phyloP scores from a whole-genome alignment of 2,888 invertebrate species.

The Euphydryas editha region DNA sequence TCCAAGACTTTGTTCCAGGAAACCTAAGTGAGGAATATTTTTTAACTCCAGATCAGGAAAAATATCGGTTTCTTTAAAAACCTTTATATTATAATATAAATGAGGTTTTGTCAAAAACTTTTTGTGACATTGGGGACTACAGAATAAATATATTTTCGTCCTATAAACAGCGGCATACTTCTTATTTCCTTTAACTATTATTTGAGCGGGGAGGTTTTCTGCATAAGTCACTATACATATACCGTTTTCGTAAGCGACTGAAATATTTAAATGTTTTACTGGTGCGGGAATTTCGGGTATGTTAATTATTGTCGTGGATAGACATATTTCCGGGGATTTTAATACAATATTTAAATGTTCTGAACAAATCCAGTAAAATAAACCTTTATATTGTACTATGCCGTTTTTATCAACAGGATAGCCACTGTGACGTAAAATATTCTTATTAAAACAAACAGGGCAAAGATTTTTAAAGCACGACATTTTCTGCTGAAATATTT shows the following conservation, averaged over 20 bases:
- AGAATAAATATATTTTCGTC: slow-evolving; percentile 83
- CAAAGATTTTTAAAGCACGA: slow-evolving; percentile 82
- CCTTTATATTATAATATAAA: slow-evolving; percentile 72
- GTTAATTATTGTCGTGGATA: slow-evolving; percentile 50
- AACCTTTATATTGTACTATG: slow-evolving; percentile 79
- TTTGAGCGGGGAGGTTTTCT: slow-evolving; percentile 76
- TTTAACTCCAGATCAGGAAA: slow-evolving; percentile 73
- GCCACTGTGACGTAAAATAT: slow-evolving; percentile 64
- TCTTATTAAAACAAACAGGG: slow-evolving; percentile 81
- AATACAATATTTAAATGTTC: slow-evolving; percentile 79
- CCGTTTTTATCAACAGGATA: slow-evolving; percentile 81
- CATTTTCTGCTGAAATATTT: slow-evolving; percentile 77
- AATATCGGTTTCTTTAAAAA: slow-evolving; percentile 62
- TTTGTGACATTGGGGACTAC: slow-evolving; percentile 73
- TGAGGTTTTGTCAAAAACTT: slow-evolving; percentile 81
- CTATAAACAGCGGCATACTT: slow-evolving; percentile 76
- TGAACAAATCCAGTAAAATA: slow-evolving; percentile 85
- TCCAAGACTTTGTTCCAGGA: slow-evolving; percentile 84
- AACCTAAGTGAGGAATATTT: slow-evolving; percentile 82
- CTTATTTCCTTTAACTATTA: slow-evolving; percentile 68
- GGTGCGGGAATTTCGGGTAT: slow-evolving; percentile 82
- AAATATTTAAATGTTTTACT: slow-evolving; percentile 65
- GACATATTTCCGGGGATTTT: slow-evolving; percentile 65
- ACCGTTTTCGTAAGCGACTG: slow-evolving; percentile 78
- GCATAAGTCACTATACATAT: slow-evolving; percentile 85